These are phyloP conservation scores for Sebastes trivittatus DNA, from an alignment of 2,797 vertebrate species.

Conservation along the genomic window DNA sequence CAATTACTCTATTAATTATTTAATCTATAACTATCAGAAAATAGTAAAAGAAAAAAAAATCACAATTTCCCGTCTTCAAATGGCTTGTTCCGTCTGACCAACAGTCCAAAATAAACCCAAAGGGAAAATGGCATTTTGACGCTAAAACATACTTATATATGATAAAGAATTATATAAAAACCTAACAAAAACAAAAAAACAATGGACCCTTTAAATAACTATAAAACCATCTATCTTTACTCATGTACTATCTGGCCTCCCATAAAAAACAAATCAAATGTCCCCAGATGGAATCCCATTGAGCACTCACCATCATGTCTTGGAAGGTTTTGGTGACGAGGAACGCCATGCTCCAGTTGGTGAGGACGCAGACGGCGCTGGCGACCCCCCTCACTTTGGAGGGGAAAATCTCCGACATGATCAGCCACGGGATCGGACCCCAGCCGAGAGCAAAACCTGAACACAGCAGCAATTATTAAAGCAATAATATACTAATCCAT, in stretches of 20 bases:
- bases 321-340: constrained; percentile 89
- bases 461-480: background rate
- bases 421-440: constrained; percentile 91
- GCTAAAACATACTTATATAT: too few species aligned
- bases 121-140: too few species aligned
- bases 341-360: constrained; percentile 90
- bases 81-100: too few species aligned
- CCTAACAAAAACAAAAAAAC: too few species aligned
- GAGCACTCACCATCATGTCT: constrained; percentile 85
- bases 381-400: constrained; percentile 82
- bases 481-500: too few species aligned
- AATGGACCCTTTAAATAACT: background rate
- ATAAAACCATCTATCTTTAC: background rate
- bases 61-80: too few species aligned
- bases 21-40: too few species aligned
- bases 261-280: background rate
- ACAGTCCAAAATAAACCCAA: too few species aligned
- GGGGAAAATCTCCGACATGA: constrained; percentile 92
- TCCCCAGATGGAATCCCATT: background rate
- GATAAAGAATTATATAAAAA: too few species aligned
- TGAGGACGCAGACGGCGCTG: constrained; percentile 86
- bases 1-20: too few species aligned
- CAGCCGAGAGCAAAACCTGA: constrained; percentile 91
- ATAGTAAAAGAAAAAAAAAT: too few species aligned
- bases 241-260: background rate